Evolutionary conservation across 2,797 vertebrate species (phyloP), one percentile per base, ranked within the genome.

Genomic region (Gila robusta): DNA sequence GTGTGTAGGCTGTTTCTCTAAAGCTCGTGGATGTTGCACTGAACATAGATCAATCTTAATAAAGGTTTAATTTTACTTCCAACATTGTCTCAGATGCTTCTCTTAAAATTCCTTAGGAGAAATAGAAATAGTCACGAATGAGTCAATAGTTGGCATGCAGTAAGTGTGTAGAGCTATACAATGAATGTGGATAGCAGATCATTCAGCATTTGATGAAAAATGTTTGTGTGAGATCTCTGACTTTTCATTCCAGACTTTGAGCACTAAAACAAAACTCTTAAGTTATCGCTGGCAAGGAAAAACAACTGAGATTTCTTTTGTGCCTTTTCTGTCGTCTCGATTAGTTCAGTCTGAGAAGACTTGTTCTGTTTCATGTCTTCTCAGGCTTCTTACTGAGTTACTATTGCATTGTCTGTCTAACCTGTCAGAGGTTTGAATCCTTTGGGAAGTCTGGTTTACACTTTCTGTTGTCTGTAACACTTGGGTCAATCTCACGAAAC

Each of bases 301-400:
- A 78, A n/a, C 12, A 78, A 5, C 16, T 72, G 70, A 47, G 5
- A 28, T 44, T 28, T 41, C 3, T 26, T n/a, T 28, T 7, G 6
- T 41, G 12, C 2, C 7, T 62, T 79, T 79, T 44, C 32, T 44
- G 32, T 32, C 16, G 16, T 66, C 62, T 66, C 5, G 26, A 28
- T 49, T 32, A 52, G 26, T 2, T 21, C 26, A 1, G 76, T 41
- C 37, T 71, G 5, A 64, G 59, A 62, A 62, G n/a, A 62, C 32
- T 11, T 62, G 59, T 26, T 72, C 23, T 78, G 35, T 39, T n/a
- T 41, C 23, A 17, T 37, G 56, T 64, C 37, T 28, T 44, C 77
- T 64, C 77, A 28, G n/a, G 77, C 56, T 54, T 76, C 47, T 73
- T 17, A 44, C 14, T 56, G n/a, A 77, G 59, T 44, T 79, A 44